Conservation (phyloP, 2,113 vertebrate genomes). For the Onychostruthus taczanowskii region DNA sequence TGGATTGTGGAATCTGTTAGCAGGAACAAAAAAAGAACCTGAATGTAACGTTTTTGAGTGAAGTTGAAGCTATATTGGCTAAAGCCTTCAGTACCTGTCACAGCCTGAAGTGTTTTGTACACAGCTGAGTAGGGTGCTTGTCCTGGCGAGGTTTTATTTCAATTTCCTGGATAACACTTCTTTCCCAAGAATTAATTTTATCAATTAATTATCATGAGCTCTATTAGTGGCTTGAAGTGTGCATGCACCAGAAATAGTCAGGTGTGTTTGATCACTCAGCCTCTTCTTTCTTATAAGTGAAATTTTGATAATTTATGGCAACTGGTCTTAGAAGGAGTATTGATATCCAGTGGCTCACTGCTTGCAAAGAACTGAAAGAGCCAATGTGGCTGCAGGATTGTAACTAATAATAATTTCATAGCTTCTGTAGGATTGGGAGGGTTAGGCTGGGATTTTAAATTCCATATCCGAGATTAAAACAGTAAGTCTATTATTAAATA, state of each 20-base stretch:
- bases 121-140: neutral
- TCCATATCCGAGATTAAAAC: neutral
- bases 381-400: neutral
- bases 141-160: neutral
- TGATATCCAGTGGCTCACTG: neutral
- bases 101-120: neutral
- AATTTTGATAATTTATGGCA: neutral
- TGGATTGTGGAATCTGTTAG: neutral
- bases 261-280: neutral
- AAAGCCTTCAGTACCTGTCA: neutral
- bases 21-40: neutral
- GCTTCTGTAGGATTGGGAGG: neutral
- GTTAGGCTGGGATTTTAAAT: neutral
- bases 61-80: neutral
- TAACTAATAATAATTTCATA: neutral
- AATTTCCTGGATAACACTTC: neutral
- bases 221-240: neutral
- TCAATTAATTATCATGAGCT: neutral
- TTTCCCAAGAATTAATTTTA: neutral
- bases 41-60: neutral
- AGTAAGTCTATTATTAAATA: neutral
- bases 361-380: neutral
- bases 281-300: neutral
- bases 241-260: neutral
- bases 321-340: neutral